A percentile compares a stretch with the other conserved stretches of the same genome.
Conservation (phyloP, 2,888 invertebrate genomes). For the Cristatella mucedo region DNA sequence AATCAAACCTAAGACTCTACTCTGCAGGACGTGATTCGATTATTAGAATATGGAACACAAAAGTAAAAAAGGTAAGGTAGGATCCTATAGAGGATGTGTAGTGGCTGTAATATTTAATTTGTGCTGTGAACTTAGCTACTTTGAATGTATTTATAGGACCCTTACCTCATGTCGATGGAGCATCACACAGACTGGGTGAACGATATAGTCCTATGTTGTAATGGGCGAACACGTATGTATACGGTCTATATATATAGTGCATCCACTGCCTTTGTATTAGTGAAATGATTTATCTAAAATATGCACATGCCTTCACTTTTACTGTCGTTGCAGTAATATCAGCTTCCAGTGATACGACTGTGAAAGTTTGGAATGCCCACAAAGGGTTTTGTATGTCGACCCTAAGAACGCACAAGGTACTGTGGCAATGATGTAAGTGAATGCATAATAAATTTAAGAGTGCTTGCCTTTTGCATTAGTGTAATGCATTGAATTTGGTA, state of each 20-base stretch:
- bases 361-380: conserved; percentile 98
- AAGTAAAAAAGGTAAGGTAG: conserved; percentile 22
- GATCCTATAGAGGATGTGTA: too few relatives aligned
- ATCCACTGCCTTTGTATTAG: not conserved
- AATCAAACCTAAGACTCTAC: conserved; percentile 67
- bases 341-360: conserved; percentile 95
- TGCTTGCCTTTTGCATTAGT: not conserved
- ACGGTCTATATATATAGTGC: conserved; percentile 8
- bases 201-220: conserved; percentile 91
- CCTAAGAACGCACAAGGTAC: conserved; percentile 73
- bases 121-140: not conserved
- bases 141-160: conserved; percentile 42
- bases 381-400: conserved; percentile 99
- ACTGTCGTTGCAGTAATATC: conserved; percentile 62
- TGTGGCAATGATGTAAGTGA: too few relatives aligned
- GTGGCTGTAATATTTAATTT: not conserved
- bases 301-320: not conserved
- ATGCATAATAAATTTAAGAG: conserved; percentile 1
- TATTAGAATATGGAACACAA: conserved; percentile 61
- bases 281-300: not conserved
- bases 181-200: conserved; percentile 99
- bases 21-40: conserved; percentile 93
- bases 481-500: conserved; percentile 16
- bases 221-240: conserved; percentile 70
- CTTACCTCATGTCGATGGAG: conserved; percentile 88